Conservation (phyloP, 2,113 vertebrate genomes). For the Forbesichthys papilliferus region DNA sequence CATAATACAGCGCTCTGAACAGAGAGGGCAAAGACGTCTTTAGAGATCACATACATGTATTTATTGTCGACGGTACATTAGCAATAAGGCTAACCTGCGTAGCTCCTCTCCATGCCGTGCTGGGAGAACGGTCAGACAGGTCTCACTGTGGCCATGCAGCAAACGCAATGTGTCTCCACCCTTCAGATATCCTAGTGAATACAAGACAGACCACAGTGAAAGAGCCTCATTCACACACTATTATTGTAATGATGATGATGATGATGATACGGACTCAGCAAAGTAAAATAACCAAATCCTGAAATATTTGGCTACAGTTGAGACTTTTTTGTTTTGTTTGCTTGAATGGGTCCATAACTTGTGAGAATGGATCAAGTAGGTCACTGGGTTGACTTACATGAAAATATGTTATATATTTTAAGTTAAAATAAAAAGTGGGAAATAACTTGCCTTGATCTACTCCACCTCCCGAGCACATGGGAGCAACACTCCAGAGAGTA, state of each 20-base stretch:
- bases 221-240: neutral
- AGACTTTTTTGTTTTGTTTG: neutral
- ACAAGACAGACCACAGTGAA: conserved; percentile 6
- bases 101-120: conserved; percentile 85
- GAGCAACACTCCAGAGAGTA: conserved; percentile 92
- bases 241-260: neutral
- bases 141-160: conserved; percentile 90
- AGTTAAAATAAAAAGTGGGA: neutral
- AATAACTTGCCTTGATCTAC: conserved; percentile 83
- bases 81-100: conserved; percentile 78
- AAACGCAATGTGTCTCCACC: conserved; percentile 90
- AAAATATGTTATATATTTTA: neutral
- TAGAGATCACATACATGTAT: neutral
- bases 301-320: neutral
- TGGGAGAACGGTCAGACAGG: conserved; percentile 88
- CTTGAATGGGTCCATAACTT: neutral
- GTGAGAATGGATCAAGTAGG: neutral
- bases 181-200: conserved; percentile 84
- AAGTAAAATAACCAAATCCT: neutral
- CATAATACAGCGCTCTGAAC: conserved; percentile 88
- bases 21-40: conserved; percentile 10
- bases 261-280: no score
- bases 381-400: neutral
- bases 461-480: conserved; percentile 89
- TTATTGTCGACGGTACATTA: neutral